These are phyloP conservation scores for Gallinago jamesoni DNA, from an alignment of 2,113 vertebrate species.

Conservation along the genomic window DNA sequence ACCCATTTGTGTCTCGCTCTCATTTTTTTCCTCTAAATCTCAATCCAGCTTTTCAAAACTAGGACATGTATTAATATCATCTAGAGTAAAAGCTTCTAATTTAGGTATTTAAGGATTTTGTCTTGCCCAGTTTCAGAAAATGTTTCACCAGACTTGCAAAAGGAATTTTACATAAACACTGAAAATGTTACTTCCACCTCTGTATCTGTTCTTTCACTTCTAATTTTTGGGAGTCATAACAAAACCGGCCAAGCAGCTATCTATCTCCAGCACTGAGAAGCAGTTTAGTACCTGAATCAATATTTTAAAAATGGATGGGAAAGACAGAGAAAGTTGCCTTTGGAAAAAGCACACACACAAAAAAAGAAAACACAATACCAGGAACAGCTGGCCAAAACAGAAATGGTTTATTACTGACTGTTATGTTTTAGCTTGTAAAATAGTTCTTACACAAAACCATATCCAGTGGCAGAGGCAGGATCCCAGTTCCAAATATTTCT, in stretches of 20 bases:
- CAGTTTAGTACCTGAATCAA: not conserved
- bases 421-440: not conserved
- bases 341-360: too few species aligned
- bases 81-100: not conserved
- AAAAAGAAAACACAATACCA: not conserved
- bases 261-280: not conserved
- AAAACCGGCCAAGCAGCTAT: not conserved
- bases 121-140: not conserved
- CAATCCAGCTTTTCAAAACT: not conserved
- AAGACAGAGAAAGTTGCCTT: not conserved
- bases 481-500: not conserved
- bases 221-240: not conserved
- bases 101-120: not conserved
- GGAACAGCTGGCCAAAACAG: not conserved
- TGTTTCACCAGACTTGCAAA: not conserved
- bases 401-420: constrained; percentile 20
- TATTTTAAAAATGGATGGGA: not conserved
- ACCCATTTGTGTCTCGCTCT: not conserved
- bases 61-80: not conserved
- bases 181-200: not conserved
- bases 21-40: not conserved
- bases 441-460: not conserved
- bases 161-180: not conserved
- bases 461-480: not conserved
- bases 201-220: not conserved